Base-by-base conservation (phyloP, 2,888 invertebrate species). In the Lagria hirta region DNA sequence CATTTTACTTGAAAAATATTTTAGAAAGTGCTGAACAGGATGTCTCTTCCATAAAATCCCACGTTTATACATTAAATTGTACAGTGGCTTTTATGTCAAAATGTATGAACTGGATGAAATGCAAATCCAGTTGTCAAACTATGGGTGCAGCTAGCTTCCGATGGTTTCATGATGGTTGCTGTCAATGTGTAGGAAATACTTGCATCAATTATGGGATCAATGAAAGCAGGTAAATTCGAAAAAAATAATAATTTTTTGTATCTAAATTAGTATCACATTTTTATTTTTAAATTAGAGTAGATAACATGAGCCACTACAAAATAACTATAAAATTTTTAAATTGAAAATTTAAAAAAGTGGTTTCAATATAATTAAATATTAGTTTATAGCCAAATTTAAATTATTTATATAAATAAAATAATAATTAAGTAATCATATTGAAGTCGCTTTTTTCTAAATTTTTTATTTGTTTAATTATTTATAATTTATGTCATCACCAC, bases 91-190 rank as follows among this genome's bases (percentile, higher is more conserved):
- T 87, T 73, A 84, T 93, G 83, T 83, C 87, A 15, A 84, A 90
- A 64, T 96, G 95, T 68, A 86, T 87, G 78, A 88, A 92, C 1
- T 82, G 85, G 75, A 84, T 84, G 68, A 93, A 94, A 69, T 96
- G 95, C 69, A 84, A 84, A 57, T 81, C 81, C 32, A 83, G 84
- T 12, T 95, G 95, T 66, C 76, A 78, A 54, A 84, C 86, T 4
- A 89, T 90, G 85, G 90, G 91, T 21, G 83, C 91, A 1, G 80
- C 84, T 26, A 85, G 84, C 62, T 92, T 79, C 74, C 83, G 94
- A 59, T 94, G 94, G 93, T 94, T 94, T 73, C 92, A 93, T 69
- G 89, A 93, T 64, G 93, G 93, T 1, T 95, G 95, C 66, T 95
- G 95, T 68, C 89, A 95, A 70, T 95, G 95, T 66, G 82, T 95